phyloP scores from a whole-genome alignment of 1,140 invertebrate species.

The Drosophila athabasca region DNA sequence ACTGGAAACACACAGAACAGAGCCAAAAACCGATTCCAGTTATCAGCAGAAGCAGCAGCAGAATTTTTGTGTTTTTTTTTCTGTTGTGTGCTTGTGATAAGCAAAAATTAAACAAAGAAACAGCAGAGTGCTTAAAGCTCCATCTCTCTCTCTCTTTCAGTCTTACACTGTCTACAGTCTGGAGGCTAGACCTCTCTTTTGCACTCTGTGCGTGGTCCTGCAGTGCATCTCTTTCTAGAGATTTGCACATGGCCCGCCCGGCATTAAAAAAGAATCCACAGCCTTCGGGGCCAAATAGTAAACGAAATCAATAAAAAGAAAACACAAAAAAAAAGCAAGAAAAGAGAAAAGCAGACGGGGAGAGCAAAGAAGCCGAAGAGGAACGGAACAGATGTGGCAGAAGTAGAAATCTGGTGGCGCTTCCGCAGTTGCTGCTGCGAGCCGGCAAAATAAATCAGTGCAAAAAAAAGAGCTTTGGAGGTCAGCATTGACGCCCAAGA shows the following conservation, averaged over 20 bases:
- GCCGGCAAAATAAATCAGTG: conserved; percentile 57
- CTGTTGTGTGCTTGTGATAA: conserved; percentile 51
- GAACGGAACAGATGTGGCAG: background rate
- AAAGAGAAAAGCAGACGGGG: conserved; percentile 8
- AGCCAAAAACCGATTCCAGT: conserved; percentile 52
- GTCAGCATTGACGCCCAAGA: conserved; percentile 69
- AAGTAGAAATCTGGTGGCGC: conserved; percentile 12
- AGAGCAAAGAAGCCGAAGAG: conserved; percentile 33
- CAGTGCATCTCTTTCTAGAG: conserved; percentile 24
- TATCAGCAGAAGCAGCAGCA: conserved; percentile 66
- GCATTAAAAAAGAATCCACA: conserved; percentile 52
- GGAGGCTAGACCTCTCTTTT: no score
- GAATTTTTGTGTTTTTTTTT: conserved; percentile 16
- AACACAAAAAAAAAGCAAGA: conserved; percentile 16
- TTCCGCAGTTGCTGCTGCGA: conserved; percentile 43
- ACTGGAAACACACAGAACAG: conserved; percentile 36
- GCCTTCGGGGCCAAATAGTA: conserved; percentile 34
- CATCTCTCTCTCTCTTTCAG: background rate
- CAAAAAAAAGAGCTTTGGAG: conserved; percentile 58
- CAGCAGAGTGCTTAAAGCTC: conserved; percentile 11
- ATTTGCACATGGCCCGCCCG: conserved; percentile 71
- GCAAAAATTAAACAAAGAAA: conserved; percentile 72
- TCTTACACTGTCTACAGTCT: background rate
- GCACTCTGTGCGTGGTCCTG: background rate
- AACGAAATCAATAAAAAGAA: conserved; percentile 52